Evolutionary conservation across 2,797 vertebrate species (phyloP).

Genomic region (Petrocephalus schoutedeni): DNA sequence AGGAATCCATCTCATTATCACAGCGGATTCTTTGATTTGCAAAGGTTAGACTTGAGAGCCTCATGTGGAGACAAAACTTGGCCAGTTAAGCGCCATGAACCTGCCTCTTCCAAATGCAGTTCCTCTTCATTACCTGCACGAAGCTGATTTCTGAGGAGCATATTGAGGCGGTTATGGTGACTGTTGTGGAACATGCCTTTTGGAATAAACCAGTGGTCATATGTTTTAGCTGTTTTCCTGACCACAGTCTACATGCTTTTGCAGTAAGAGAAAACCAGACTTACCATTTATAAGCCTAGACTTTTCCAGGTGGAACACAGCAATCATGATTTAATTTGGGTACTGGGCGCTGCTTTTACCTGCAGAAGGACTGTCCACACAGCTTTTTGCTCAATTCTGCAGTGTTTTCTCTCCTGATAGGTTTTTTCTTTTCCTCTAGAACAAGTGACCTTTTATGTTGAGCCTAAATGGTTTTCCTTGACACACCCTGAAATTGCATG

Average conservation of each 20-base stretch:
- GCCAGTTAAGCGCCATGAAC: neutral
- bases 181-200: neutral
- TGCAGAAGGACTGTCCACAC: neutral
- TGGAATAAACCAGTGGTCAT: neutral
- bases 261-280: neutral
- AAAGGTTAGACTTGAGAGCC: conserved; percentile 28
- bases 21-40: conserved; percentile 25
- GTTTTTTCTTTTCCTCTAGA: neutral
- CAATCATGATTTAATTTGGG: neutral
- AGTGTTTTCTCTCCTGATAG: neutral
- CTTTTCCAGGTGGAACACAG: neutral
- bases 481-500: conserved; percentile 52
- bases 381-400: neutral
- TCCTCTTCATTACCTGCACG: neutral
- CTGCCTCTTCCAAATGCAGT: neutral
- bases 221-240: neutral
- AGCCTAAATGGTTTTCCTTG: conserved; percentile 43
- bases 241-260: neutral
- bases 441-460: conserved; percentile 36
- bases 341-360: neutral
- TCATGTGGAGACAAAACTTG: conserved; percentile 14
- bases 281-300: neutral
- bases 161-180: neutral
- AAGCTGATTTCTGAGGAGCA: neutral
- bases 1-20: conserved; percentile 37